Conservation (phyloP, 2,888 invertebrate genomes). For the Dynastes hyllus region DNA sequence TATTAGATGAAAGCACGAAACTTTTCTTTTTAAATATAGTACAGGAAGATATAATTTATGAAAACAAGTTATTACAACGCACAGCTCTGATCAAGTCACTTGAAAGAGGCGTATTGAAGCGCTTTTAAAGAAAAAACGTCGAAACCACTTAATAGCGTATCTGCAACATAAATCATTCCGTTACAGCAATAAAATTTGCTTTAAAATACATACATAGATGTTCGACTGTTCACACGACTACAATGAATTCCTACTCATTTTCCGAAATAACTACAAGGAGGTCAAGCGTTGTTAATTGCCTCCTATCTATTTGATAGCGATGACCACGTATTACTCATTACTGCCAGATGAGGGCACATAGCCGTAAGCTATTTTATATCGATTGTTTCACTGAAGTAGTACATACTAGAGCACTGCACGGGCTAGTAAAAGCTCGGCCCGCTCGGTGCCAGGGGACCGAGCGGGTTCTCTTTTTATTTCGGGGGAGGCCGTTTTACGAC, state of each 20-base stretch:
- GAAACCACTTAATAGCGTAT: not conserved
- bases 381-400: not conserved
- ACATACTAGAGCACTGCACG: not conserved
- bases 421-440: too few relatives aligned
- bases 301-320: slow-evolving; percentile 30
- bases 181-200: too few relatives aligned
- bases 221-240: slow-evolving; percentile 1
- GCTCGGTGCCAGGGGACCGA: too few relatives aligned
- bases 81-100: not conserved
- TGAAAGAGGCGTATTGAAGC: not conserved
- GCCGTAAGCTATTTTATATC: not conserved
- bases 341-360: not conserved
- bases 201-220: too few relatives aligned
- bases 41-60: too few relatives aligned
- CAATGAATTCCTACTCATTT: slow-evolving; percentile 10
- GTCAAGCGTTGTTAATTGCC: slow-evolving; percentile 39
- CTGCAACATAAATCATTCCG: too few relatives aligned
- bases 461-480: too few relatives aligned
- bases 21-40: too few relatives aligned
- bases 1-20: too few relatives aligned
- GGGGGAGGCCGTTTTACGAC: too few relatives aligned
- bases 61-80: too few relatives aligned
- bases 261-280: slow-evolving; percentile 30
- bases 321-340: slow-evolving; percentile 25
- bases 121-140: not conserved